phyloP scores from a whole-genome alignment of 2,888 invertebrate species.

The Eristalinus sepulchralis region DNA sequence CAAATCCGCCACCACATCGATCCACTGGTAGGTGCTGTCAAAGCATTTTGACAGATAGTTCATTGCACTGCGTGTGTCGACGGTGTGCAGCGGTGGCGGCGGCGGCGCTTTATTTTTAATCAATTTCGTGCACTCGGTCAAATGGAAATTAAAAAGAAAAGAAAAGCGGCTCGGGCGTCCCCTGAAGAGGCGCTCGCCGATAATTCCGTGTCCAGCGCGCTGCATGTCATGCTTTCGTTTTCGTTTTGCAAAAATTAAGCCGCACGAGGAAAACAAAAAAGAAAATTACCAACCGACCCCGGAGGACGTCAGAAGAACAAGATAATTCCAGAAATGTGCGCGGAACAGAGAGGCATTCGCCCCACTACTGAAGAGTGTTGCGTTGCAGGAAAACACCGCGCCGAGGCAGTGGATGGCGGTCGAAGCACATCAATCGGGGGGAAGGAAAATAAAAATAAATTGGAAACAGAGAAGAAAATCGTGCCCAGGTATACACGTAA shows the following conservation, averaged over 20 bases:
- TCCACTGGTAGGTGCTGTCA: slow-evolving; percentile 24
- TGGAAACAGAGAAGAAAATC: slow-evolving; percentile 22
- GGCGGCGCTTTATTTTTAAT: not conserved
- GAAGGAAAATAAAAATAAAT: slow-evolving; percentile 32
- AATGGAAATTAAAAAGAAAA: slow-evolving; percentile 34
- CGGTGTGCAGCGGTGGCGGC: not conserved
- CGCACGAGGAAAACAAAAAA: slow-evolving; percentile 9
- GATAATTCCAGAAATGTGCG: slow-evolving; percentile 1
- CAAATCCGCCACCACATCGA: not conserved
- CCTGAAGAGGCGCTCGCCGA: slow-evolving; percentile 18
- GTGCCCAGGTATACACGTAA: slow-evolving; percentile 3
- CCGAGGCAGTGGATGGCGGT: not conserved
- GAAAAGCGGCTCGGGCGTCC: not conserved
- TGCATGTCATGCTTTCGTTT: slow-evolving; percentile 33
- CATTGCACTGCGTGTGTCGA: slow-evolving; percentile 11
- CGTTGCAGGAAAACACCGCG: not conserved
- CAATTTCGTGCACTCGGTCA: slow-evolving; percentile 47
- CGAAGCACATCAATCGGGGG: slow-evolving; percentile 41
- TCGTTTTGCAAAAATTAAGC: slow-evolving; percentile 39
- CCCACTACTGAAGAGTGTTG: not conserved
- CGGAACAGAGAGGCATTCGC: not conserved
- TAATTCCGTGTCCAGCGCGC: slow-evolving; percentile 12
- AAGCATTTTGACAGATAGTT: slow-evolving; percentile 27
- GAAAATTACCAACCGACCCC: not conserved
- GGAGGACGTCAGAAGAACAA: slow-evolving; percentile 1